Conservation (phyloP, 1,140 invertebrate species). For the Sitophilus oryzae region DNA sequence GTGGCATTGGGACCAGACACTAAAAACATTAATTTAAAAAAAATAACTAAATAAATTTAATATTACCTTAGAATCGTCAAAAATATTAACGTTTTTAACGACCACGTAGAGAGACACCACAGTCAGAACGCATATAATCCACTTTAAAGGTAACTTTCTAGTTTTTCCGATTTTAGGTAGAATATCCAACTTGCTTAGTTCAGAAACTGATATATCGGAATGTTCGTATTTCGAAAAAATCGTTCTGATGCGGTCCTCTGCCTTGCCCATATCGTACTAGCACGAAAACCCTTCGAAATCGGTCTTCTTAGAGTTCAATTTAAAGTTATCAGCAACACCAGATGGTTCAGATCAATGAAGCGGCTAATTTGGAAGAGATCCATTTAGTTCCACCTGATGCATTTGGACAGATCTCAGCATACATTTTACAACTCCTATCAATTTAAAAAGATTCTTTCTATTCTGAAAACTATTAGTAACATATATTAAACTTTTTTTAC, state of each 20-base stretch:
- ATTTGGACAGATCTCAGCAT: background rate
- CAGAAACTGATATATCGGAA: conserved; percentile 15
- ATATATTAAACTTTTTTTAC: too few relatives aligned
- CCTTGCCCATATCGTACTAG: conserved; percentile 27
- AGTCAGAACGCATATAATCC: background rate
- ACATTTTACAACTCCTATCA: too few relatives aligned
- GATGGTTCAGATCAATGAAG: conserved; percentile 17
- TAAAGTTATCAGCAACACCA: conserved; percentile 14
- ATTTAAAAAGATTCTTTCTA: too few relatives aligned
- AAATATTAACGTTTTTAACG: conserved; percentile 11
- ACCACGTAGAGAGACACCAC: background rate
- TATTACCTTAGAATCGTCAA: conserved; percentile 14
- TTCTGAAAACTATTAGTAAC: too few relatives aligned
- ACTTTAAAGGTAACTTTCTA: background rate
- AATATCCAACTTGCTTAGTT: conserved; percentile 20
- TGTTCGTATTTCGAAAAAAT: conserved; percentile 27
- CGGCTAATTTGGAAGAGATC: conserved; percentile 5
- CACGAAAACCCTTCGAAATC: background rate
- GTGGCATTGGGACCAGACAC: conserved; percentile 57
- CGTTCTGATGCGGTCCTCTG: conserved; percentile 27
- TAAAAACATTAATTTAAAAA: conserved; percentile 40
- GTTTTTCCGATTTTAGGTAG: conserved; percentile 13
- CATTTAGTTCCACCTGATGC: background rate
- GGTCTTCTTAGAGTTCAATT: background rate
- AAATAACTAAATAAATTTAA: conserved; percentile 1